A percentile compares a stretch with the other conserved stretches of the same genome.
Evolutionary conservation across 2,113 vertebrate genomes (phyloP).

Genomic region (Crotophaga sulcirostris): DNA sequence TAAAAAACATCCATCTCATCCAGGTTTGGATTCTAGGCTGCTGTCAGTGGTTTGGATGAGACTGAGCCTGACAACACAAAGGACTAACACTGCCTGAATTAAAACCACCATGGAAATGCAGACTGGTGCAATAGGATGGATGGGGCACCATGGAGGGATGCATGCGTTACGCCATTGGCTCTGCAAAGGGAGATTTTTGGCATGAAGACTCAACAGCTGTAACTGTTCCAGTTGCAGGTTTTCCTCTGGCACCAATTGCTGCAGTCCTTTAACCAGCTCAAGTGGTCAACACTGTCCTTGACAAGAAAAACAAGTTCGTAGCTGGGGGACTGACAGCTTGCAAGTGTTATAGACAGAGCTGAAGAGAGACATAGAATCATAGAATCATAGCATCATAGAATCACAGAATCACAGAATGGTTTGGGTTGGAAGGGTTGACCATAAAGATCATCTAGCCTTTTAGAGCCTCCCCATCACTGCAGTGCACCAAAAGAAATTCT

Average conservation of each 20-base stretch:
- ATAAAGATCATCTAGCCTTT: not conserved
- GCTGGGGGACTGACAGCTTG: not conserved
- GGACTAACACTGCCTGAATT: not conserved
- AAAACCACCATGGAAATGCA: not conserved
- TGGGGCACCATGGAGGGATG: fast-evolving
- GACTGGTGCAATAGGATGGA: fast-evolving
- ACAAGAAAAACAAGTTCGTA: constrained; percentile 7
- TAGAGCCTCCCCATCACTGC: not conserved
- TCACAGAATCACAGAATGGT: no score
- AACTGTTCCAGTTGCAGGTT: not conserved
- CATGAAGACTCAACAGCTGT: not conserved
- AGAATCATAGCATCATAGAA: no score
- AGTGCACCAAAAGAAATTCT: not conserved
- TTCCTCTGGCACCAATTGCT: not conserved
- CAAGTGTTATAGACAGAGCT: not conserved
- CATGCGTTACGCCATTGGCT: not conserved
- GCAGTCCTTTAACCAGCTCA: not conserved
- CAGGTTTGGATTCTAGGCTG: not conserved
- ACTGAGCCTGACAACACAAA: not conserved
- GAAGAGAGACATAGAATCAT: not conserved
- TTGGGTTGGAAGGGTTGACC: no score
- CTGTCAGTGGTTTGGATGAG: not conserved
- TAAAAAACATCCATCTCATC: not conserved
- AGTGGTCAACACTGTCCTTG: not conserved
- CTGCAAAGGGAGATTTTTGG: not conserved